Evolutionary conservation across 2,888 invertebrate genomes (phyloP), one percentile per base, ranked within the genome.

Genomic region (Aquatica leii): DNA sequence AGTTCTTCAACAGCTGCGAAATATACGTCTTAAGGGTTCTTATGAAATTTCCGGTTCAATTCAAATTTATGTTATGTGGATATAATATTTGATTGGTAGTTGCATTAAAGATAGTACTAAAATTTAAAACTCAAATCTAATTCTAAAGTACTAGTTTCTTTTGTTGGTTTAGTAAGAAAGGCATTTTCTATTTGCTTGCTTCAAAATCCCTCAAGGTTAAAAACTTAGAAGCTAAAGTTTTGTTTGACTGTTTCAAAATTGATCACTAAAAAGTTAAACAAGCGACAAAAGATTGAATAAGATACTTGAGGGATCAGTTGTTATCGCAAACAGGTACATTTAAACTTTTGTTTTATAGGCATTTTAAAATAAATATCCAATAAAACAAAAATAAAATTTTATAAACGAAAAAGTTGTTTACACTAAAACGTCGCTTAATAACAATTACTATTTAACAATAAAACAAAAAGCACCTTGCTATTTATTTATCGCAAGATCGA

Each of bases 1-100:
- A 54, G 43, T n/a, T 54, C 41, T 37, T 43, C 41, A 31, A 41
- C 41, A 41, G 41, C 21, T 41, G 24, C 21, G 21, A 54, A 54
- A 54, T 54, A 31, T 54, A 40, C 24, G 17, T 14, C 21, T 37
- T 41, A 18, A 40, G 24, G 41, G 14, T 54, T 53, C 41, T 54
- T 54, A 54, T 54, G 41, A 54, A 31, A 54, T 41, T 43, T 21
- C 11, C 54, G 24, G 24, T 43, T 43, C 14, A 14, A 12, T 43
- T 40, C 20, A 17, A 52, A 20, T 34, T 40, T 37, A 46, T 17
- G 20, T 46, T 49, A 21, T n/a, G 49, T 49, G 12, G 21, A 43
- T 43, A 43, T 8, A 14, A 12, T 43, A 43, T 17, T 14, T 15
- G 15, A n/a, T 40, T 14, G 14, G 14, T 12, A 14, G 40, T 40